Conservation (phyloP, 2,113 vertebrate species). For the Seriola aureovittata region DNA sequence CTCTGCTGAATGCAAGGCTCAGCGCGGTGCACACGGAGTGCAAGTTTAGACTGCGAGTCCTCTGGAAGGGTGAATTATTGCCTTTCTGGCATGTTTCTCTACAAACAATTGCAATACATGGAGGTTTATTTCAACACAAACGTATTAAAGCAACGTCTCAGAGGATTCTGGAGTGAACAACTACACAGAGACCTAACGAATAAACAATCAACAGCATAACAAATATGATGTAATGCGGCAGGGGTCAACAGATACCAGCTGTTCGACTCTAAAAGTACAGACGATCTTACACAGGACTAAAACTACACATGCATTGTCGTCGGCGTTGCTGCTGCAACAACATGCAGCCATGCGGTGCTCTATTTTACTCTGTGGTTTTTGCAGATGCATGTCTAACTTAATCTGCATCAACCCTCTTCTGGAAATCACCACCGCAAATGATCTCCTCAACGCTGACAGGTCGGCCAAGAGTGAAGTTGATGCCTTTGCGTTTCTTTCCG, state of each 20-base stretch:
- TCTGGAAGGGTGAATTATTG: conserved; percentile 24
- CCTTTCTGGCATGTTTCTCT: conserved; percentile 5
- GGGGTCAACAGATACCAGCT: conserved; percentile 24
- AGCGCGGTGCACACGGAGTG: conserved; percentile 2
- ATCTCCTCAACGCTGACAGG: not conserved
- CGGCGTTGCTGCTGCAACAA: not conserved
- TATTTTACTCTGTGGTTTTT: conserved; percentile 1
- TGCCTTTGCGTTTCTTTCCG: not conserved
- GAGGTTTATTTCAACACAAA: conserved; percentile 17
- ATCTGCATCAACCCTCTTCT: not conserved
- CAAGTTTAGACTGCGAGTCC: not conserved
- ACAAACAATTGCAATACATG: conserved; percentile 6
- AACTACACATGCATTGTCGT: not conserved
- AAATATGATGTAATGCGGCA: conserved; percentile 20
- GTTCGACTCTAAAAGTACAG: not conserved
- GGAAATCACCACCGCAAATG: not conserved
- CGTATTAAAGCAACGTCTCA: not conserved
- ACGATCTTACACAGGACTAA: not conserved
- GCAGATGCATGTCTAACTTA: not conserved
- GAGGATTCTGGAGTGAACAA: not conserved
- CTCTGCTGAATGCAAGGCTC: not conserved
- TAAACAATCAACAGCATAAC: conserved; percentile 19
- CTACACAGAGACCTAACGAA: not conserved
- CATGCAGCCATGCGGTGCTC: not conserved
- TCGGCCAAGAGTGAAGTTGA: not conserved